These are phyloP conservation scores for Delichon dasypus DNA, from an alignment of 2,797 vertebrate genomes.

Conservation along the genomic window DNA sequence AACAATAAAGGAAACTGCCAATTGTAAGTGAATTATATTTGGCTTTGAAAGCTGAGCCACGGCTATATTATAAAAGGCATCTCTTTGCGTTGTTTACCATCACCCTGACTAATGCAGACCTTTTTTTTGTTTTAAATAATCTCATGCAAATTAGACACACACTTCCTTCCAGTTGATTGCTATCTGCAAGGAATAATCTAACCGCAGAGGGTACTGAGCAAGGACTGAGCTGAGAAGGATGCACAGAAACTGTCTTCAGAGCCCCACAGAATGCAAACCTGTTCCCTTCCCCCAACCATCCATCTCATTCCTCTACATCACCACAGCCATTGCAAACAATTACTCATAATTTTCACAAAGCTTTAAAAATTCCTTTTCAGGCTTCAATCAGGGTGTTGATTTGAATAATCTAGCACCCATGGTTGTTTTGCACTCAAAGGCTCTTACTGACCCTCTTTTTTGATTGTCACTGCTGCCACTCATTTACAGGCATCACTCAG, in stretches of 20 bases:
- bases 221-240: conserved; percentile 72
- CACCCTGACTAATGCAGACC: conserved; percentile 84
- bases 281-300: conserved; percentile 9
- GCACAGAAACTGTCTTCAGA: conserved; percentile 44
- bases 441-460: conserved; percentile 9
- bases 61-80: conserved; percentile 80
- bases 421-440: background rate
- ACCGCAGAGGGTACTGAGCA: conserved; percentile 75
- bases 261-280: conserved; percentile 57
- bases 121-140: conserved; percentile 87
- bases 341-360: conserved; percentile 54
- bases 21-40: conserved; percentile 81
- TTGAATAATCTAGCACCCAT: conserved; percentile 13
- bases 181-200: conserved; percentile 86
- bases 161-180: conserved; percentile 87
- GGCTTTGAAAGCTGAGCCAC: conserved; percentile 76
- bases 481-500: background rate
- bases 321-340: conserved; percentile 43
- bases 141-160: conserved; percentile 88
- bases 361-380: conserved; percentile 32
- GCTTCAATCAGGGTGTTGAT: background rate
- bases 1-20: conserved; percentile 78
- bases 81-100: conserved; percentile 82
- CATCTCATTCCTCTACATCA: conserved; percentile 1
- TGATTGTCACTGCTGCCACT: background rate